Base-by-base conservation (phyloP, 2,113 vertebrate species). In the Terrapene triunguis region DNA sequence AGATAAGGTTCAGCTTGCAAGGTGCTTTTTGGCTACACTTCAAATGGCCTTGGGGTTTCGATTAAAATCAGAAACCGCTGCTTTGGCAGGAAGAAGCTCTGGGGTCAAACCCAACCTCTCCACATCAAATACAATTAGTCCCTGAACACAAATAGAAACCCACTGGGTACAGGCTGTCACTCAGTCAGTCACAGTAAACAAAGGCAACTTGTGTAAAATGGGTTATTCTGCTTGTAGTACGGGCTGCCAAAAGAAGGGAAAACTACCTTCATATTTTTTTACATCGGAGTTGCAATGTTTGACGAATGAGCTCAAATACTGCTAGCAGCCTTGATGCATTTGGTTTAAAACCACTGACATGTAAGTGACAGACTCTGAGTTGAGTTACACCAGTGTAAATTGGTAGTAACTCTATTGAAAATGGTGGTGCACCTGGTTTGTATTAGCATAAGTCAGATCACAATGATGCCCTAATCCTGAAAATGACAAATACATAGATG, bases 1-100 rank as follows among this genome's bases (percentile, higher is more conserved):
- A 99, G 98, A 97, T 97, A 98, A 95, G 96, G 97, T 96, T 99
- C 85, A 84, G 89, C 94, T 96, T 98, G 96, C 97, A 98, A 98
- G 98, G 97, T 98, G 97, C 97, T 96, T 96, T 97, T 94, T 96
- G 96, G 97, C 96, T 95, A 53, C 1, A 81, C 86, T 95, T 96
- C 95, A 96, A 92, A 97, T 25, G 13, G 92, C 94, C 97, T 76
- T 72, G 51, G 91, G 95, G 86, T 94, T 97, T 97, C 48, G 10
- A 95, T 96, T 93, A 95, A 97, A 97, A 96, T 81, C 89, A 51
- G 88, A 97, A 97, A 95, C 48, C 85, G 1, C 42, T 85, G 96
- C 86, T 95, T 80, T 82, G 87, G 92, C 85, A 93, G 95, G 83
- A 93, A 97, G 94, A 96, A 90, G 48, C 17, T 54, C 3, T 0